Evolutionary conservation across 2,888 invertebrate genomes (phyloP), one percentile per base, ranked within the genome.

Genomic region (Anodontia alba): DNA sequence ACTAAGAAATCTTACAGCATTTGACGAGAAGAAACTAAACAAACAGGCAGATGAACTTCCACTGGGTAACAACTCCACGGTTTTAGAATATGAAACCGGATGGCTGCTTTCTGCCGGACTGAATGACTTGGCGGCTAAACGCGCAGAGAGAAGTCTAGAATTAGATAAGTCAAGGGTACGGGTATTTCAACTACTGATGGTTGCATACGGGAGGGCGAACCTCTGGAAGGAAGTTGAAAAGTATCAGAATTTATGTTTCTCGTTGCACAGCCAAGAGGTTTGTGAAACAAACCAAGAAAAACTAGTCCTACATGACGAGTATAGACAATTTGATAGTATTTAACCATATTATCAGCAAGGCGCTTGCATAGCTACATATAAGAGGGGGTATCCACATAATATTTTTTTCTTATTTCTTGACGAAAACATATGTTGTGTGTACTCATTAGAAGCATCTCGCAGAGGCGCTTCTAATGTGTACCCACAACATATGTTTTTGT

Each of bases 1-100:
- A 54, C 62, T 73, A 15, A 74, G 81, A 66, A 68, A 62, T 29
- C 36, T 76, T 1, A 57, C 57, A 33, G 31, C 42, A 29, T 23
- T 66, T 8, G 49, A 76, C 51, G 33, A 42, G 29, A 29, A 23
- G 17, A 26, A 49, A 36, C n/a, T 74, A 5, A 26, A 69, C 23
- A 54, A 70, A 1, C 29, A 46, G 33, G 73, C 73, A 0, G 62
- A 38, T 15, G n/a, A 42, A 69, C 68, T 82, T 42, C 33, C 72
- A 20, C 31, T 73, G 8, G 81, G 81, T 1, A 31, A 72, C 0
- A 85, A 84, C 73, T 81, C 84, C 10, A 83, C 82, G 17, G 57
- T 87, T 31, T 51, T 88, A 10, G 88, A 88, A 67, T 87, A 88
- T 66, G 88, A 88, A 74, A 80, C 84, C 1, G 85, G 78, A 66